phyloP scores from a whole-genome alignment of 2,888 invertebrate species.

The Bruchidius siliquastri region DNA sequence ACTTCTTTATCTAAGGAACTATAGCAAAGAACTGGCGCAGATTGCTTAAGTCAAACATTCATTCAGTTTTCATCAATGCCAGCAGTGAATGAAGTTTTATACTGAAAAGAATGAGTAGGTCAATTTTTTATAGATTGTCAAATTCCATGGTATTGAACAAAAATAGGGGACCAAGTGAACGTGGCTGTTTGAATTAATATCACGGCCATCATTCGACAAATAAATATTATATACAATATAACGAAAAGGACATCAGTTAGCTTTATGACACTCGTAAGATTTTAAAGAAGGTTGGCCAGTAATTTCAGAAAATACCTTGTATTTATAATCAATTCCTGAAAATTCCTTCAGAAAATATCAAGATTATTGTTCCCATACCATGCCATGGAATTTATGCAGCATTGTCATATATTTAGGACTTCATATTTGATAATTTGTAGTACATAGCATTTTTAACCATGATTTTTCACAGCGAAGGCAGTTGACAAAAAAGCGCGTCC shows the following conservation, averaged over 20 bases:
- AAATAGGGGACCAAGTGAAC: too few species aligned
- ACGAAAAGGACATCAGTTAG: too few species aligned
- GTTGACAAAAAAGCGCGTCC: not conserved
- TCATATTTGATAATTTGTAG: not conserved
- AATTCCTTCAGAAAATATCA: not conserved
- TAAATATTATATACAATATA: too few species aligned
- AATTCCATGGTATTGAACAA: not conserved
- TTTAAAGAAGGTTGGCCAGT: too few species aligned
- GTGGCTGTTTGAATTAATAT: too few species aligned
- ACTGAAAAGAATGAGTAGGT: not conserved
- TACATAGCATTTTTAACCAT: not conserved
- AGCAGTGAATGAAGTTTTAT: not conserved
- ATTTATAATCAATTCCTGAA: not conserved
- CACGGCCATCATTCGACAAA: too few species aligned
- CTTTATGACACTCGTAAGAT: too few species aligned
- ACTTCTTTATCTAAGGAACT: too few species aligned
- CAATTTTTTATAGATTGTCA: not conserved
- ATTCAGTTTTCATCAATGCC: not conserved
- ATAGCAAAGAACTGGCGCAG: too few species aligned
- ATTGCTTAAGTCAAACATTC: too few species aligned
- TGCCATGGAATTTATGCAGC: not conserved
- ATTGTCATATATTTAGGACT: not conserved
- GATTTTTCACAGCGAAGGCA: not conserved
- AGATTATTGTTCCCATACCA: not conserved
- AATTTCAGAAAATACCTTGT: too few species aligned